phyloP scores from a whole-genome alignment of 2,888 invertebrate species.

The Yponomeuta sedellus region DNA sequence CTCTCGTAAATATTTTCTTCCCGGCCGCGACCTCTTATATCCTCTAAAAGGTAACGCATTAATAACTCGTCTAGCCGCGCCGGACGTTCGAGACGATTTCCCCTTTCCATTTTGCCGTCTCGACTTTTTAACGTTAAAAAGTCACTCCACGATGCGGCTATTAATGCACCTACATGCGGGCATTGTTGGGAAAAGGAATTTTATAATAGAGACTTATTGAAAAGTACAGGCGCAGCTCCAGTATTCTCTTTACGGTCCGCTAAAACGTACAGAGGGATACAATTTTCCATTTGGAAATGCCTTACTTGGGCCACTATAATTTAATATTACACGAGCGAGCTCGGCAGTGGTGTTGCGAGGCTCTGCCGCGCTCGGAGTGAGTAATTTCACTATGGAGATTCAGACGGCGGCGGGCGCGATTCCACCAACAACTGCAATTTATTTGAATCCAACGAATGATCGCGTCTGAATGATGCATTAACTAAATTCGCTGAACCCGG shows the following conservation, averaged over 20 bases:
- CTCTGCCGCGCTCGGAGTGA: slow-evolving; percentile 58
- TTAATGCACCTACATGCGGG: slow-evolving; percentile 15
- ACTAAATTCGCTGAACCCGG: slow-evolving; percentile 35
- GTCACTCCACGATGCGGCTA: slow-evolving; percentile 6
- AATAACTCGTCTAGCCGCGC: slow-evolving; percentile 39
- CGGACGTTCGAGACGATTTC: slow-evolving; percentile 23
- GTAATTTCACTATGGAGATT: slow-evolving; percentile 71
- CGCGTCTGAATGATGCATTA: slow-evolving; percentile 41
- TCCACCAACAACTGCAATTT: slow-evolving; percentile 42
- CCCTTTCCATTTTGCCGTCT: slow-evolving; percentile 24
- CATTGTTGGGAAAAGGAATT: slow-evolving; percentile 34
- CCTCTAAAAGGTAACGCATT: slow-evolving; percentile 36
- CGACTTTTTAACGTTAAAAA: slow-evolving; percentile 27
- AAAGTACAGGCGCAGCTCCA: slow-evolving; percentile 30
- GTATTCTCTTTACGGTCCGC: slow-evolving; percentile 35
- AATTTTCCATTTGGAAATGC: slow-evolving; percentile 70
- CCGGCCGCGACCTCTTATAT: slow-evolving; percentile 18
- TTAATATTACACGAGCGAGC: slow-evolving; percentile 67
- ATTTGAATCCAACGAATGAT: slow-evolving; percentile 54
- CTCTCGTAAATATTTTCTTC: slow-evolving; percentile 23
- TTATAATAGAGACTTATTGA: slow-evolving; percentile 41
- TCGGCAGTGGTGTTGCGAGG: slow-evolving; percentile 44
- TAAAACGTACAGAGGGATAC: slow-evolving; percentile 46
- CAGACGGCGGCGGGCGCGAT: slow-evolving; percentile 36
- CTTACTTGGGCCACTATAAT: slow-evolving; percentile 67